phyloP scores from a whole-genome alignment of 2,888 invertebrate species.

The Strigamia transsilvanica region DNA sequence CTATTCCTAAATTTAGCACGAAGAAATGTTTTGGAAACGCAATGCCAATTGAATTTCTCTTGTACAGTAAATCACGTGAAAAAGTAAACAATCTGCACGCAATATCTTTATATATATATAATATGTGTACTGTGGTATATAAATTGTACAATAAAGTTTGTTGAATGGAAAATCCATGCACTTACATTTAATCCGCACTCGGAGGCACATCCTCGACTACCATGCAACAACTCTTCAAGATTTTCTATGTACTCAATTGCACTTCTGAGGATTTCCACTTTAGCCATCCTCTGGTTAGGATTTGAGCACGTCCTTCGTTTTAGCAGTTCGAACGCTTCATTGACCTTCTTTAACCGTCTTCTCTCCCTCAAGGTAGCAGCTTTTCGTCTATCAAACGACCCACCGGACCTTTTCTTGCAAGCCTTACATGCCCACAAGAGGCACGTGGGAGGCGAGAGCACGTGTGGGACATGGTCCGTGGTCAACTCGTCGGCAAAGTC shows the following conservation, averaged over 20 bases:
- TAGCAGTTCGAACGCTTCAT: slow-evolving; percentile 96
- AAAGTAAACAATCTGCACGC: not conserved
- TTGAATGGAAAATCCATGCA: slow-evolving; percentile 3
- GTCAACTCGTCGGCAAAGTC: slow-evolving; percentile 57
- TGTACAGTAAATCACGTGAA: not conserved
- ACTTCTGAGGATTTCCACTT: slow-evolving; percentile 95
- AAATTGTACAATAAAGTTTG: not conserved
- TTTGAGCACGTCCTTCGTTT: slow-evolving; percentile 92
- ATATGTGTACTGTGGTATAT: no score
- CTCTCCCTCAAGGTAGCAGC: slow-evolving; percentile 96
- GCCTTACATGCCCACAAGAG: slow-evolving; percentile 97
- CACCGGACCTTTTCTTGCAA: slow-evolving; percentile 89
- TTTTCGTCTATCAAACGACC: slow-evolving; percentile 93
- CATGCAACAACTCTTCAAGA: slow-evolving; percentile 77
- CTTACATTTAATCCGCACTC: slow-evolving; percentile 48
- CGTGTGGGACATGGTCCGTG: slow-evolving; percentile 66
- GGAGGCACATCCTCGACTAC: not conserved
- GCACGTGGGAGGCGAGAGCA: slow-evolving; percentile 74
- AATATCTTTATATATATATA: not conserved
- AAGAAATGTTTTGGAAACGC: no score
- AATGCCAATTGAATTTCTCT: not conserved
- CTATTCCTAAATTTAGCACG: no score
- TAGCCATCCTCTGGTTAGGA: slow-evolving; percentile 94
- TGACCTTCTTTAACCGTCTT: slow-evolving; percentile 91
- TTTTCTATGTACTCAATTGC: slow-evolving; percentile 98